A percentile compares a stretch with the other conserved stretches of the same genome.
These are phyloP conservation scores for Tholera decimalis DNA, from an alignment of 2,888 invertebrate species.

Conservation along the genomic window DNA sequence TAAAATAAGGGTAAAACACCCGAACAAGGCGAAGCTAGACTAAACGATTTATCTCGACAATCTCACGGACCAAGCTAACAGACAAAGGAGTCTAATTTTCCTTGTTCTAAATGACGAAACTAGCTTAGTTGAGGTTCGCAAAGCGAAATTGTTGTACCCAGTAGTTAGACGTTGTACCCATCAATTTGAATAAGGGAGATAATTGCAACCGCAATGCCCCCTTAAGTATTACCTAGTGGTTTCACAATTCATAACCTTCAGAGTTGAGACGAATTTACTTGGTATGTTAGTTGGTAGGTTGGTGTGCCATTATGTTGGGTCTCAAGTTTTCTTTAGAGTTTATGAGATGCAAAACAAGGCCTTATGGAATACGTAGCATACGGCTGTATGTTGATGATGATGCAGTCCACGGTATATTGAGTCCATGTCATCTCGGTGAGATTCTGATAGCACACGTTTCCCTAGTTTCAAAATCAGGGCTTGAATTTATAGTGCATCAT, in stretches of 20 bases:
- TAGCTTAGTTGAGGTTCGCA: constrained; percentile 29
- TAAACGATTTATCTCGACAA: constrained; percentile 22
- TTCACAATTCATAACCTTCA: constrained; percentile 48
- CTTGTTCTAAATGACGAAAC: constrained; percentile 44
- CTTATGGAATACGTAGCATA: no score
- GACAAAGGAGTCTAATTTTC: constrained; percentile 40
- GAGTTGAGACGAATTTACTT: constrained; percentile 29
- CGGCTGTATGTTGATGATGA: no score
- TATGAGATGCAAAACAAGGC: not conserved
- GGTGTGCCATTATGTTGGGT: not conserved
- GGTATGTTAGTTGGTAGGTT: constrained; percentile 15
- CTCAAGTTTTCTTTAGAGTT: not conserved
- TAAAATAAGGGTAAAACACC: constrained; percentile 6
- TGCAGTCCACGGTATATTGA: no score
- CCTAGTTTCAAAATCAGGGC: no score
- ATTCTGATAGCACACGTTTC: no score
- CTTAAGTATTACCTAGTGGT: constrained; percentile 38
- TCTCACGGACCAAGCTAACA: constrained; percentile 13
- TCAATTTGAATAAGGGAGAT: constrained; percentile 56
- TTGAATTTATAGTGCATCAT: no score
- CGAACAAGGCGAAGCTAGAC: constrained; percentile 12
- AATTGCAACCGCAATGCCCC: constrained; percentile 59
- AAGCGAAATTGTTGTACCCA: constrained; percentile 58
- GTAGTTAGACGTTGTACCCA: constrained; percentile 71
- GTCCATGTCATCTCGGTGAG: no score